A percentile compares a stretch with the other conserved stretches of the same genome.
Conservation (phyloP, 2,888 invertebrate genomes). For the Steinernema carpocapsae region DNA sequence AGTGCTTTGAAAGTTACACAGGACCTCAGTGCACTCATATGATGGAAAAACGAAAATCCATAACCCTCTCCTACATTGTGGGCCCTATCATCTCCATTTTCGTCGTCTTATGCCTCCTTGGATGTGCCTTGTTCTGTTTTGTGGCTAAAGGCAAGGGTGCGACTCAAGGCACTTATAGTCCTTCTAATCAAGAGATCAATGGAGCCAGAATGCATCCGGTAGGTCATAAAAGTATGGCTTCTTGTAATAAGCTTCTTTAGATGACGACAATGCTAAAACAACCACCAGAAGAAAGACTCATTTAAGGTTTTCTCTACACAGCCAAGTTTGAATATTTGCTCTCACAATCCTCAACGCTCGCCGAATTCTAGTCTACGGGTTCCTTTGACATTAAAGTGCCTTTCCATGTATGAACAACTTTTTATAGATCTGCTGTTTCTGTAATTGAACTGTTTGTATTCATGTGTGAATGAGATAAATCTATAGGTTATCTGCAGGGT, state of each 20-base stretch:
- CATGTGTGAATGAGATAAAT: too few relatives aligned
- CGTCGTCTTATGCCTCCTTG: slow-evolving; percentile 58
- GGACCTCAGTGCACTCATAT: slow-evolving; percentile 58
- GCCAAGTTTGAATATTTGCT: background rate
- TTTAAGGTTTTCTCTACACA: slow-evolving; percentile 39
- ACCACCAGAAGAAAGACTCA: slow-evolving; percentile 57
- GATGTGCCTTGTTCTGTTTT: slow-evolving; percentile 61
- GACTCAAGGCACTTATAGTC: slow-evolving; percentile 63
- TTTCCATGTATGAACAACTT: too few relatives aligned
- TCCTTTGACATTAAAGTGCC: slow-evolving; percentile 19
- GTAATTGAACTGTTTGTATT: too few relatives aligned
- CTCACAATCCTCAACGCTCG: slow-evolving; percentile 30
- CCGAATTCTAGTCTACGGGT: slow-evolving; percentile 30
- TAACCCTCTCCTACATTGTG: slow-evolving; percentile 59
- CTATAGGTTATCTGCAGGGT: too few relatives aligned
- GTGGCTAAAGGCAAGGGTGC: slow-evolving; percentile 62
- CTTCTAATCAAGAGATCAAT: slow-evolving; percentile 54
- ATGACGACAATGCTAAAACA: slow-evolving; percentile 58
- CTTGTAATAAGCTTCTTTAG: slow-evolving; percentile 38
- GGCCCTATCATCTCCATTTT: slow-evolving; percentile 59
- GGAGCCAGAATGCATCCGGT: slow-evolving; percentile 49
- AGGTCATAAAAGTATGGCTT: background rate
- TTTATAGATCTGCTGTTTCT: too few relatives aligned
- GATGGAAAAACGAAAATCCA: slow-evolving; percentile 50
- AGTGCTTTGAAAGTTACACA: slow-evolving; percentile 57